Conservation (phyloP, 2,888 invertebrate genomes). For the Hoplodrina blanda region DNA sequence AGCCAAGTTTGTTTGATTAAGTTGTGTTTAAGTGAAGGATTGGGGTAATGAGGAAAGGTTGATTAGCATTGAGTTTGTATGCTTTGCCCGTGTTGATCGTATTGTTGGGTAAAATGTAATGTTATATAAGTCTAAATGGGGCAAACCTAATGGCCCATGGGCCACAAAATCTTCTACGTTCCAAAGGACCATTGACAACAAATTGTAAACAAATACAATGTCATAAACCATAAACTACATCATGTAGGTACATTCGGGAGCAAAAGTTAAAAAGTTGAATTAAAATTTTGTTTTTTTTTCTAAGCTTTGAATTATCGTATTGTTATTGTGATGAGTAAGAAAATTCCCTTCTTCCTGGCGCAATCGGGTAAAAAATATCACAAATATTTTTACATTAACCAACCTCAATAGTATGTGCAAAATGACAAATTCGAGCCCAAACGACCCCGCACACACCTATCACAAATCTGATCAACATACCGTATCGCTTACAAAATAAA, state of each 20-base stretch:
- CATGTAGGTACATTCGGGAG: too few species aligned
- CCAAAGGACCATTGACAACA: too few species aligned
- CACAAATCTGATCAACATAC: conserved; percentile 50
- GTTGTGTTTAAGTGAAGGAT: conserved; percentile 17
- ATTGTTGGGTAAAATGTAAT: background rate
- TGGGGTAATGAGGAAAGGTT: conserved; percentile 27
- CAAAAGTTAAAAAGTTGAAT: too few species aligned
- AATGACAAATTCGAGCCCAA: conserved; percentile 39
- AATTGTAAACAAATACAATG: too few species aligned
- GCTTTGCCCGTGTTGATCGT: background rate
- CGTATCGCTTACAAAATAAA: conserved; percentile 55
- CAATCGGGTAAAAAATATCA: background rate
- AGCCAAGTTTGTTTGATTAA: conserved; percentile 35
- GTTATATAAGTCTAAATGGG: too few species aligned
- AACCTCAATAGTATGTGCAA: background rate
- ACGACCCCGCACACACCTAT: conserved; percentile 49
- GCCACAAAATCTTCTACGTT: too few species aligned
- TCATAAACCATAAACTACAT: too few species aligned
- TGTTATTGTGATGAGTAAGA: too few species aligned
- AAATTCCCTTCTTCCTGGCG: too few species aligned
- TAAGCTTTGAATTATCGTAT: too few species aligned
- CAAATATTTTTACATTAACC: background rate
- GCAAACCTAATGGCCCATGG: too few species aligned
- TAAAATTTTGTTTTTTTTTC: too few species aligned
- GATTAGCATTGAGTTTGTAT: conserved; percentile 19